These are phyloP conservation scores for Ferrisia virgata DNA, from an alignment of 2,888 invertebrate genomes.

Conservation along the genomic window DNA sequence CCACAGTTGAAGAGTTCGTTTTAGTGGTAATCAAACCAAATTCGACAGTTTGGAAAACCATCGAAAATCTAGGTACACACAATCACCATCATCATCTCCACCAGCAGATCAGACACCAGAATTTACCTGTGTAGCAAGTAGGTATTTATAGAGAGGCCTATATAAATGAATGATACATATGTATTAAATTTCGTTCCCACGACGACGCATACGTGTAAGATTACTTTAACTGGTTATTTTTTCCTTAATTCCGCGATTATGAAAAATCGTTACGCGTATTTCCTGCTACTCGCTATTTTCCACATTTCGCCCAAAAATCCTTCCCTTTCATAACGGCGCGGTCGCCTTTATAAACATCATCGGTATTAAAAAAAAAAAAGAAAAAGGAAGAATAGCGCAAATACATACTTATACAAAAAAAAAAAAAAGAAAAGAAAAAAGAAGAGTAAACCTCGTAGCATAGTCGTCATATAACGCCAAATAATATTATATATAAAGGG, in stretches of 20 bases:
- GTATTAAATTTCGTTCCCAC: constrained; percentile 25
- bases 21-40: no score
- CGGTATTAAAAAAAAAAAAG: no score
- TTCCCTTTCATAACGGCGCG: background rate
- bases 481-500: background rate
- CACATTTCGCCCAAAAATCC: background rate
- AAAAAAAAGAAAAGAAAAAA: background rate
- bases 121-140: no score
- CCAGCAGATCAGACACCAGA: no score
- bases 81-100: background rate
- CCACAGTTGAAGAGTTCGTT: no score
- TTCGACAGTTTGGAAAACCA: background rate
- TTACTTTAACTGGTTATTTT: no score
- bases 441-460: background rate
- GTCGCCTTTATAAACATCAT: background rate
- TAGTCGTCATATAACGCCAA: background rate
- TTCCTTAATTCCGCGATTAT: background rate
- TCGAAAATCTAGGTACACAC: no score
- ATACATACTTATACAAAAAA: no score
- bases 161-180: no score
- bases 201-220: no score
- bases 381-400: background rate
- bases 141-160: no score
- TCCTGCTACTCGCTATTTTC: background rate
- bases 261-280: constrained; percentile 25